Base-by-base conservation (phyloP, 2,113 vertebrate genomes). In the Falco punctatus region DNA sequence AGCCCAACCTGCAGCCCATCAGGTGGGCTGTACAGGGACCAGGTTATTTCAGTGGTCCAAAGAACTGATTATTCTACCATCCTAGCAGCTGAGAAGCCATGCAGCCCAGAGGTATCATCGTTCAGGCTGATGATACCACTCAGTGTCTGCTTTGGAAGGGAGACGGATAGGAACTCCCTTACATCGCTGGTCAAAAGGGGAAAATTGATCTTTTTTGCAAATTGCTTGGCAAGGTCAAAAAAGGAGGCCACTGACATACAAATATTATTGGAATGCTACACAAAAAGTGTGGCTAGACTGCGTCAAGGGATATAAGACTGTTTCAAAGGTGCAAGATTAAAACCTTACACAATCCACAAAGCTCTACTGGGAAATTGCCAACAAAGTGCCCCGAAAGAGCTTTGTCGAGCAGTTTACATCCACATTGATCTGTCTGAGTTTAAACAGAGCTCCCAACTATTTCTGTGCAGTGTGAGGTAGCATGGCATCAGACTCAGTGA, bases 1-100 rank as follows among this genome's bases (percentile, higher is more conserved):
- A 66, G 20, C 8, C 44, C 8, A 10, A n/a, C 14, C 32, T 35
- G 27, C 0, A 2, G 15, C 22, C 7, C 20, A 5, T 44, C 33
- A 13, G 6, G 15, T 58, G 23, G 32, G 9, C 62, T 55, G 18
- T 5, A 13, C 6, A 11, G 9, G 21, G 7, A 67, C 22, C 2
- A 3, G 44, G 4, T 40, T 70, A 20, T 11, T 69, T 18, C 27
- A 66, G 40, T 27, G 46, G 16, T 46, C 8, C 32, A 38, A 27
- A 51, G n/a, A 44, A 28, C 48, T 54, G 33, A 26, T 23, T 33
- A 59, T 20, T 77, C 15, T 30, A 84, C 21, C 13, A 8, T 52
- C 16, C 30, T 5, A 38, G 8, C 66, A 71, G 51, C 46, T 49
- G 20, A 38, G 57, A 82, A 74, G 12, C 18, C 46, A 40, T 42